These are phyloP conservation scores for Bettongia penicillata DNA, from an alignment of 2,113 vertebrate genomes.

Conservation along the genomic window DNA sequence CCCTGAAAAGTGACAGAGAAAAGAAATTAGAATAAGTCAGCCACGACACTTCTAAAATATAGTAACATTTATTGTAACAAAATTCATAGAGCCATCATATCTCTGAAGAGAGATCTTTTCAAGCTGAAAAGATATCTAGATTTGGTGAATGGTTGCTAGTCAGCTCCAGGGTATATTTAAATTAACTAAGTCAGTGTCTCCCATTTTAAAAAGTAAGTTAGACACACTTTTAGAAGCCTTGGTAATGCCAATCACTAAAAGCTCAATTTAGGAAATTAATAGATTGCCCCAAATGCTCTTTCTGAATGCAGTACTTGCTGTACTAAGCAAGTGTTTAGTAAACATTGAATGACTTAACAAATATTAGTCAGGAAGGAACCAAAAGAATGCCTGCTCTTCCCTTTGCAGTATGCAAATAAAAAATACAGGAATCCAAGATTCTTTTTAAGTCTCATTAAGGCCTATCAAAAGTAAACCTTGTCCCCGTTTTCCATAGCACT, in stretches of 20 bases:
- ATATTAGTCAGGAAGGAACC: background rate
- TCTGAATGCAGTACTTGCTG: background rate
- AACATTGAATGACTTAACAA: background rate
- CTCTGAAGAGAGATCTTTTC: background rate
- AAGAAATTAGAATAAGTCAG: background rate
- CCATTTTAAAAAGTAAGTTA: background rate
- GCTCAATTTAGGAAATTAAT: background rate
- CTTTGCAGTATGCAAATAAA: background rate
- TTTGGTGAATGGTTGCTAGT: background rate
- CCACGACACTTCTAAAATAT: background rate
- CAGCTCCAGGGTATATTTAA: background rate
- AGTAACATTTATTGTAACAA: background rate
- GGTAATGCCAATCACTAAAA: background rate
- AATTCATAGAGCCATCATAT: background rate
- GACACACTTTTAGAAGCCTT: background rate
- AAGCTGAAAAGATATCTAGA: conserved; percentile 1
- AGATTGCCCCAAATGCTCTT: background rate
- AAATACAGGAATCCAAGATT: background rate
- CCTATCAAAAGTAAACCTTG: background rate
- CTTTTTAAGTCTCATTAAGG: background rate
- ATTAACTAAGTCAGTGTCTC: background rate
- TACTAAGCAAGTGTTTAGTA: background rate
- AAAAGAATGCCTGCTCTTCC: background rate
- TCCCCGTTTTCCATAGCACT: background rate
- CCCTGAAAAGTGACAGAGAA: conserved; percentile 82